Evolutionary conservation across 1,140 invertebrate genomes (phyloP).

Genomic region (Diachasmimorpha longicaudata): DNA sequence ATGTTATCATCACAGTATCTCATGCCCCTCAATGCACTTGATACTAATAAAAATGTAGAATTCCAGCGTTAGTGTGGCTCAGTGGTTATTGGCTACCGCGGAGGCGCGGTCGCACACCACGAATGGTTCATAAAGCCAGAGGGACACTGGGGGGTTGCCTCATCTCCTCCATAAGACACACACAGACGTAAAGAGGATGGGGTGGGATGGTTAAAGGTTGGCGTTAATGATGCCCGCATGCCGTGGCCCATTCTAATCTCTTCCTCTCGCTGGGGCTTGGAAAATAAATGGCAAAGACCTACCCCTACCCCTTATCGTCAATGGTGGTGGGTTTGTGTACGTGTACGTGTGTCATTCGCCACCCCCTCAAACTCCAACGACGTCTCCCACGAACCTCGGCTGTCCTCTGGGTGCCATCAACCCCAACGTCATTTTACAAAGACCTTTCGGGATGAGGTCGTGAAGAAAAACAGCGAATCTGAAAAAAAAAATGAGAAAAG

Average conservation of each 20-base stretch:
- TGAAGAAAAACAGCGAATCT: not conserved
- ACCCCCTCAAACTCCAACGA: not conserved
- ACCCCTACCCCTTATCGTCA: not conserved
- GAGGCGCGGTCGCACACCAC: slow-evolving; percentile 37
- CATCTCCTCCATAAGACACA: slow-evolving; percentile 42
- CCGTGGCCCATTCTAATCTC: slow-evolving; percentile 14
- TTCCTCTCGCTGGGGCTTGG: slow-evolving; percentile 26
- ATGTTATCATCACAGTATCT: not conserved
- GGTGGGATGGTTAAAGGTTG: slow-evolving; percentile 43
- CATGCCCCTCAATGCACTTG: not conserved
- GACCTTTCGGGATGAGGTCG: too few relatives aligned
- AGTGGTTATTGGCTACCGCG: slow-evolving; percentile 26
- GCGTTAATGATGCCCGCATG: slow-evolving; percentile 58
- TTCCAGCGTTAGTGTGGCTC: not conserved
- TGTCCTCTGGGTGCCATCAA: not conserved
- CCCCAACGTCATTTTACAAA: not conserved
- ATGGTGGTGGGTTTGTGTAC: not conserved
- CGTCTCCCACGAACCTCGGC: not conserved
- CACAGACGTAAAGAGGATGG: not conserved
- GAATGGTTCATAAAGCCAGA: slow-evolving; percentile 53
- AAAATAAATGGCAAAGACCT: slow-evolving; percentile 45
- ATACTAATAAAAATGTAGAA: not conserved
- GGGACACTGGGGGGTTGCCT: slow-evolving; percentile 31
- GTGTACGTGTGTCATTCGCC: not conserved
- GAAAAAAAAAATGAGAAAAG: not conserved